Evolutionary conservation across 2,797 vertebrate species (phyloP), one percentile per base, ranked within the genome.

Genomic region (Sphenopsis melanotis): DNA sequence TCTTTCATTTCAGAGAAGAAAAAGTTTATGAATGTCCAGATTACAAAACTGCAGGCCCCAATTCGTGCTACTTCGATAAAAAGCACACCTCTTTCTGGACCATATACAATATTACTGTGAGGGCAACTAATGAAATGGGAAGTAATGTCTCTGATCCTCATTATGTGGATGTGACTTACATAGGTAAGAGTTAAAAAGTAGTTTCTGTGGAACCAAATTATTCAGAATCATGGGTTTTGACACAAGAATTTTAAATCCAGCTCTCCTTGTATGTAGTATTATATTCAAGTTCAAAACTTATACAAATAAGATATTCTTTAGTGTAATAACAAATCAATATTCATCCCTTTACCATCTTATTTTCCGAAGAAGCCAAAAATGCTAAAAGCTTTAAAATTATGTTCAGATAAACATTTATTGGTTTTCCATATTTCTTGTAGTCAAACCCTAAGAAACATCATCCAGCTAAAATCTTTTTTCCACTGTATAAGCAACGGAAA

Each of bases 41-140:
- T 97, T 99, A 99, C 96, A 96, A 69, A 93, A 99, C 98, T 2
- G 97, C 98, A 0, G 99, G 99, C 8, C 95, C 98, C 56, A 99
- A 99, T 97, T 99, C 99, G 19, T 99, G 99, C 93, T 99, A 98
- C 98, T 99, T 99, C 23, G 98, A 98, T 97, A 99, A 98, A 97
- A 98, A 98, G 8, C 89, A 98, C 83, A 99, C 99, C 1, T 98
- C 98, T 32, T 97, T 99, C 76, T 99, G 99, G 99, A 97, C 98
- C 39, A 98, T 98, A 91, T 99, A 99, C 85, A 97, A 98, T 98
- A 99, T 99, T 97, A 98, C 97, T 10, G 98, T 99, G 44, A 98
- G 97, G 59, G 99, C 99, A 87, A 98, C 98, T 46, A 99, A 99
- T 52, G 60, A 97, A 16, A 88, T 98, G 90, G 99, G 99, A 85